These are phyloP conservation scores for Manacus vitellinus DNA, from an alignment of 2,113 vertebrate species.

Conservation along the genomic window DNA sequence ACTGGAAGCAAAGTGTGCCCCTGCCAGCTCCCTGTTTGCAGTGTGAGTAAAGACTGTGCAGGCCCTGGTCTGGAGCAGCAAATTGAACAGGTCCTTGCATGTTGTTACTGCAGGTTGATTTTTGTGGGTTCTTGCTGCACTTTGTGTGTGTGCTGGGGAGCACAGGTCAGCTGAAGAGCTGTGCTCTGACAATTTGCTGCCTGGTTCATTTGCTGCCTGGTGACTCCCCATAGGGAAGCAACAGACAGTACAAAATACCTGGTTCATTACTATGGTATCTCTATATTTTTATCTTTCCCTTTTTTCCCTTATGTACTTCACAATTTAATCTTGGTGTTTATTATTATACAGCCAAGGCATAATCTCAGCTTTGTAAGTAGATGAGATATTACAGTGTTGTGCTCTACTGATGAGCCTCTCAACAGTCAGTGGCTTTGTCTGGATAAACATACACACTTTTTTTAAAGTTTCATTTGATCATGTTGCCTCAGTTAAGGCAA, in stretches of 20 bases:
- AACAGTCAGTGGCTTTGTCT: background rate
- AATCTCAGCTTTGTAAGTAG: background rate
- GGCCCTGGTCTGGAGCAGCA: background rate
- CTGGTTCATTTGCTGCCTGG: background rate
- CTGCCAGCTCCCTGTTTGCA: background rate
- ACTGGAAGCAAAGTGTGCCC: background rate
- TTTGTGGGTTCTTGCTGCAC: background rate
- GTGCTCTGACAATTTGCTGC: background rate
- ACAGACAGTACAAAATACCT: background rate
- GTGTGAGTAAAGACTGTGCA: background rate
- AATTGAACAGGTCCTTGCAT: background rate
- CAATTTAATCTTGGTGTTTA: background rate
- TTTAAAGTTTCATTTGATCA: background rate
- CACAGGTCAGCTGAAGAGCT: background rate
- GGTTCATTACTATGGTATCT: background rate
- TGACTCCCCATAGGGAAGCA: background rate
- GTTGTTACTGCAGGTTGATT: background rate
- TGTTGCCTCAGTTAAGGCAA: background rate
- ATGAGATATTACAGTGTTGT: background rate
- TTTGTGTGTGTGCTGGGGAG: background rate
- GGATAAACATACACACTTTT: background rate
- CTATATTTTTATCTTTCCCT: background rate
- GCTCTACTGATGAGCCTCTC: background rate
- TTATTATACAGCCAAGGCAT: background rate
- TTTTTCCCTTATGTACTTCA: background rate